Percentiles rank a stretch among this genome's conserved stretches.
Conservation (phyloP, 2,797 vertebrate genomes). For the Schizopygopsis pylzovi region DNA sequence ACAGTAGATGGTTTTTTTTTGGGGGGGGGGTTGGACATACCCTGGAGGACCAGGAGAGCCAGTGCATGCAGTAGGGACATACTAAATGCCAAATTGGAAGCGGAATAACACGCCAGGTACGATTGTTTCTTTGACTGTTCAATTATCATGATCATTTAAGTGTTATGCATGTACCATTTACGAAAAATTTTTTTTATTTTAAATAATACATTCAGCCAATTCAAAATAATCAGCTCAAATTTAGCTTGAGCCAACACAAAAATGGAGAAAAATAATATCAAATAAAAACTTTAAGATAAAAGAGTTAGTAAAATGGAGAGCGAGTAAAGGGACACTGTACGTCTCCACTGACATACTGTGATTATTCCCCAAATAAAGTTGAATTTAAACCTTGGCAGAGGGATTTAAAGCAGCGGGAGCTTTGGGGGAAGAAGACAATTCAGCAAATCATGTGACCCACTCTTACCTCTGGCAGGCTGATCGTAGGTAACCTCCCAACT, state of each 20-base stretch:
- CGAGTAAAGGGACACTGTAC: slow-evolving; percentile 54
- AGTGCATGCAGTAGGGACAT: slow-evolving; percentile 9
- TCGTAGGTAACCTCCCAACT: slow-evolving; percentile 42
- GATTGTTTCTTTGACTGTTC: background rate
- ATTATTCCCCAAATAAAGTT: background rate
- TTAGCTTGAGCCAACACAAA: slow-evolving; percentile 48
- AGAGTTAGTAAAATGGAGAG: slow-evolving; percentile 71
- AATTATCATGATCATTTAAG: background rate
- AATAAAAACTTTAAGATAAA: slow-evolving; percentile 65
- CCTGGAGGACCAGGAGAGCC: slow-evolving; percentile 11
- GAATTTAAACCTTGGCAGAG: slow-evolving; percentile 7
- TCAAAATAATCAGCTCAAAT: slow-evolving; percentile 31
- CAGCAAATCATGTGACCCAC: slow-evolving; percentile 36
- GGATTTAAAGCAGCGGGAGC: background rate
- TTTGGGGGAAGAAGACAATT: slow-evolving; percentile 43
- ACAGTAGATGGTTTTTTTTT: slow-evolving; percentile 27
- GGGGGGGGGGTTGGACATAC: background rate
- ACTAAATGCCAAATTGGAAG: background rate
- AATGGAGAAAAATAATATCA: slow-evolving; percentile 58
- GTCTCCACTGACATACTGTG: slow-evolving; percentile 9
- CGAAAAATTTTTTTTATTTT: background rate
- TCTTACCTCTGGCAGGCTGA: slow-evolving; percentile 54
- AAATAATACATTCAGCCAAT: background rate
- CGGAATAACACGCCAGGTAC: background rate
- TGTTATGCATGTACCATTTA: background rate